A percentile compares a stretch with the other conserved stretches of the same genome.
These are phyloP conservation scores for Carpatolechia fugitivella DNA, from an alignment of 2,888 invertebrate genomes.

Conservation along the genomic window DNA sequence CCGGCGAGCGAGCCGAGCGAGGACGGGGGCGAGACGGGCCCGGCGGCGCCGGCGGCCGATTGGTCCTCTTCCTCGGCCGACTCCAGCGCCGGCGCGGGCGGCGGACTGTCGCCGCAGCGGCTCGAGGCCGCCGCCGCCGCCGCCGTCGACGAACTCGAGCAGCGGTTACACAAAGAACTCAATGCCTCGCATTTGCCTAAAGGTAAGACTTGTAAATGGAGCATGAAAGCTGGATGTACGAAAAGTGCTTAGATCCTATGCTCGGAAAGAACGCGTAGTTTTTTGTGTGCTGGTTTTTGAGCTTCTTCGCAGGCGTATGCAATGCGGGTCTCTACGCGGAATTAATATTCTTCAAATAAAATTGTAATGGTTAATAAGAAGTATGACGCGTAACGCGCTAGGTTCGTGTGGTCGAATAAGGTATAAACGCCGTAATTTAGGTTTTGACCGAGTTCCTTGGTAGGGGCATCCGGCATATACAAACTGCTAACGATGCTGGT, in stretches of 20 bases:
- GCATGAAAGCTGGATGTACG: not conserved
- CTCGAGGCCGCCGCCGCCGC: conserved; percentile 63
- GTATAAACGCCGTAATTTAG: too few species aligned
- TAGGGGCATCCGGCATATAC: too few species aligned
- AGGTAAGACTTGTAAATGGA: conserved; percentile 35
- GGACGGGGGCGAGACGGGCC: not conserved
- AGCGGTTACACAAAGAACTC: conserved; percentile 60
- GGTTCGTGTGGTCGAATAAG: too few species aligned
- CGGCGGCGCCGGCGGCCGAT: conserved; percentile 32
- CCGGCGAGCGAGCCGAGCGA: conserved; percentile 28
- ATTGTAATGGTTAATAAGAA: too few species aligned
- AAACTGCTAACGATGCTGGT: too few species aligned
- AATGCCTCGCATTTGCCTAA: conserved; percentile 38
- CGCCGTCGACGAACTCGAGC: conserved; percentile 64
- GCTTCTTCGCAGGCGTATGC: too few species aligned
- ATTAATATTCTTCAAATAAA: too few species aligned
- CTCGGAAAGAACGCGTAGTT: too few species aligned
- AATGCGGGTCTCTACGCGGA: too few species aligned
- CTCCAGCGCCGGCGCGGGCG: conserved; percentile 42
- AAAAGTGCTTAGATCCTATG: not conserved
- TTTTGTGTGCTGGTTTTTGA: too few species aligned
- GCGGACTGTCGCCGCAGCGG: conserved; percentile 54
- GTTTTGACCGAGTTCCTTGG: too few species aligned
- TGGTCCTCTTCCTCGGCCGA: conserved; percentile 47
- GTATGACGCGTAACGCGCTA: too few species aligned